Evolutionary conservation across 2,797 vertebrate genomes (phyloP), one percentile per base, ranked within the genome.

Genomic region (Eulemur rubriventer): DNA sequence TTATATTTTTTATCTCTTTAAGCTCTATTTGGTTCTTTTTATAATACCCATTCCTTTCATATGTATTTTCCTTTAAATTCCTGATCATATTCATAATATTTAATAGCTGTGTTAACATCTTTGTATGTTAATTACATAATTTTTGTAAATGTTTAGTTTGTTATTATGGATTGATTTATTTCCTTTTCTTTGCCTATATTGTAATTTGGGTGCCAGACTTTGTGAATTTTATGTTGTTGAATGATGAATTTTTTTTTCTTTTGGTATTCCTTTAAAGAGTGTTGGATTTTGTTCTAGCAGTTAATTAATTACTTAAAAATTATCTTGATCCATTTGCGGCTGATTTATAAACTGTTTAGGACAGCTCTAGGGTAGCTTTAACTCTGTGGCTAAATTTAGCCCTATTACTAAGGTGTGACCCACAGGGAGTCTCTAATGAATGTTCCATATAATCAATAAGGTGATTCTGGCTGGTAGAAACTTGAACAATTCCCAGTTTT

Each of bases 81-180:
- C 41, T 78, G 18, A 57, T 78, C 61, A 78, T 72, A 84, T 43
- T 79, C 59, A 28, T 78, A 79, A 30, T 52, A 73, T 85, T 67
- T 91, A 76, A 61, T 28, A 81, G 57, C 38, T 69, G 11, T 91
- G 86, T 94, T 81, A 94, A 94, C 91, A 24, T 81, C 69, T 7
- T 33, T 50, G 3, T 50, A 52, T 69, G 46, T 76, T 82, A 81
- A 86, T 80, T 69, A 22, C 2, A 78, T 72, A 57, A 63, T 52
- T 69, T 76, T 52, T 55, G 35, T 75, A 28, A 26, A 28, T 85
- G 80, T 94, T 93, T 65, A 61, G 2, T 83, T 33, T 55, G 5
- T 61, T 52, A 43, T 80, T 89, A 59, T 48, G 28, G 61, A 73
- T 86, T 26, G 20, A n/a, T 48, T 81, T 79, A 67, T 84, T 12